Percentiles rank a stretch among this genome's conserved stretches.
phyloP scores from a whole-genome alignment of 2,888 invertebrate genomes.

The Drosophila limbata region DNA sequence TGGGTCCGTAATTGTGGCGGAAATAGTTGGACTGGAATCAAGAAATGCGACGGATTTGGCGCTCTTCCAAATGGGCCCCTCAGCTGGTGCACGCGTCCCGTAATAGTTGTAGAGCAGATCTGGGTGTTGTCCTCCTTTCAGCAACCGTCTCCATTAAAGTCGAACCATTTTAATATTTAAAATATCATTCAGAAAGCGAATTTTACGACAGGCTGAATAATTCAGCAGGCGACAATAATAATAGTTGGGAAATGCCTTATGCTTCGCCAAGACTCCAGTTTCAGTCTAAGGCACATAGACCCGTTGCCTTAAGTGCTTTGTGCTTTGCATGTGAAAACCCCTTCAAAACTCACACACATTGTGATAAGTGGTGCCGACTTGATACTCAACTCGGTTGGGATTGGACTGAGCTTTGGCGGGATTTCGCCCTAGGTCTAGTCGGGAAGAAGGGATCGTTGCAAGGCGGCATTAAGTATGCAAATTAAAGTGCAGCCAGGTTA shows the following conservation, averaged over 20 bases:
- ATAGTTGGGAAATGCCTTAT: slow-evolving; percentile 52
- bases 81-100: slow-evolving; percentile 32
- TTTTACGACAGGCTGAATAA: slow-evolving; percentile 56
- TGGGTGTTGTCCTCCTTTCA: slow-evolving; percentile 7
- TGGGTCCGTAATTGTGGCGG: slow-evolving; percentile 49
- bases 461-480: slow-evolving; percentile 50
- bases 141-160: slow-evolving; percentile 29
- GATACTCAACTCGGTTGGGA: slow-evolving; percentile 8
- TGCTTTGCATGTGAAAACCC: slow-evolving; percentile 62
- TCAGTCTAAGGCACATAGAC: slow-evolving; percentile 4
- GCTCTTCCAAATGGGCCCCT: slow-evolving; percentile 41
- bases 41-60: slow-evolving; percentile 41
- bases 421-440: slow-evolving; percentile 23
- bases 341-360: slow-evolving; percentile 36
- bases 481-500: slow-evolving; percentile 41
- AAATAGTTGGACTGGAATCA: slow-evolving; percentile 48
- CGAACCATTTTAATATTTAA: slow-evolving; percentile 69
- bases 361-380: slow-evolving; percentile 2
- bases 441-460: too few relatives aligned
- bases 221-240: slow-evolving; percentile 68
- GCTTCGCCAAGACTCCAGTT: slow-evolving; percentile 4
- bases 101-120: slow-evolving; percentile 22
- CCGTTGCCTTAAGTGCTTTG: slow-evolving; percentile 58
- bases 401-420: slow-evolving; percentile 16
- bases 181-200: slow-evolving; percentile 56